Evolutionary conservation across 2,113 vertebrate genomes (phyloP).

Genomic region (Callaeas wilsoni): DNA sequence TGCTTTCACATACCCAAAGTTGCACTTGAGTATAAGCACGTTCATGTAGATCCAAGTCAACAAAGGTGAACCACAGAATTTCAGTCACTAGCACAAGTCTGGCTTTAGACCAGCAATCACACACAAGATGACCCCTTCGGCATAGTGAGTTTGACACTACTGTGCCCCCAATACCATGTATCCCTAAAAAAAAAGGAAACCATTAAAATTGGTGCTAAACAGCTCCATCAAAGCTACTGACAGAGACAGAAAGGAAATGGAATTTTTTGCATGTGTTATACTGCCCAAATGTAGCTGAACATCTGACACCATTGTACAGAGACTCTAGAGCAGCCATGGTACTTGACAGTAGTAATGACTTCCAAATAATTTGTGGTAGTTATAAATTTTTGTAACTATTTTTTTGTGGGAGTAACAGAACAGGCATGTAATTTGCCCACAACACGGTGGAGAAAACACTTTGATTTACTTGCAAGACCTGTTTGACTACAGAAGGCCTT

Average conservation of each 20-base stretch:
- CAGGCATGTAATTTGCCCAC: accelerated
- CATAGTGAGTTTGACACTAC: neutral
- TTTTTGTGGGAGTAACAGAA: neutral
- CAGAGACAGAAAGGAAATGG: neutral
- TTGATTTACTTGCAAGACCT: neutral
- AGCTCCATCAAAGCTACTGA: neutral
- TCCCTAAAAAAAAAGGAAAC: neutral
- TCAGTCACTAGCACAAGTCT: neutral
- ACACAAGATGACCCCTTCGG: neutral
- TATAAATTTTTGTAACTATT: neutral
- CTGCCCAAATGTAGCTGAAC: neutral
- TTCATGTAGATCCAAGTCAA: neutral
- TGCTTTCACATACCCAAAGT: neutral
- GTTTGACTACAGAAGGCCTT: neutral
- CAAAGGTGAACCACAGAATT: neutral
- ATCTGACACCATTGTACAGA: neutral
- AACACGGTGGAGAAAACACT: neutral
- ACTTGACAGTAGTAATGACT: neutral
- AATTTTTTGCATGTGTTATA: neutral
- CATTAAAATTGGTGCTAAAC: neutral
- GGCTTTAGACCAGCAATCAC: neutral
- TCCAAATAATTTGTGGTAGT: neutral
- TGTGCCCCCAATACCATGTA: neutral
- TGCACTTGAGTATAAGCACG: neutral
- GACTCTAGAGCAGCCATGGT: neutral